Evolutionary conservation across 2,797 vertebrate species (phyloP), one percentile per base, ranked within the genome.

Genomic region (Cirrhinus molitorella): DNA sequence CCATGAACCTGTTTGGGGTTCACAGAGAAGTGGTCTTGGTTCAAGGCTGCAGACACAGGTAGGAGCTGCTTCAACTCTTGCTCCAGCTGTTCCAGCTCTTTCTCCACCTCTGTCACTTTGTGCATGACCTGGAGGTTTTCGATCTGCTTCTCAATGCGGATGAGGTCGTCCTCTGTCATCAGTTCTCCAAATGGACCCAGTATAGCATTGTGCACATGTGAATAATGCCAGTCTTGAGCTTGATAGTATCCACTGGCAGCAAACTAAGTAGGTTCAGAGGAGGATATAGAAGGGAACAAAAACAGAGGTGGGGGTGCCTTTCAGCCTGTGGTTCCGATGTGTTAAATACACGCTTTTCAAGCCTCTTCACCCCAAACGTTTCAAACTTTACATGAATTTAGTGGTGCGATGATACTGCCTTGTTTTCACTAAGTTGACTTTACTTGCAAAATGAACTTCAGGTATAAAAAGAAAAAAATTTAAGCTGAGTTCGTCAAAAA

Each of bases 91-190:
- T 95, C 94, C 81, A 96, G 90, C 87, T 95, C 96, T 37, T 93
- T 96, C 92, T 96, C 96, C 5, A 97, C 96, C 70, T 94, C 95
- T 66, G 96, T 96, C 4, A 94, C 96, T 88, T 97, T 96, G 90
- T 97, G 97, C 96, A 98, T 95, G 76, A 99, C 97, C 88, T 97
- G 97, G 77, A 99, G 95, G 91, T 98, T 98, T 90, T 98, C 97
- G 71, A 98, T 97, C 91, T 97, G 98, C 94, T 95, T 96, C 91
- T 99, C 98, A 87, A 99, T 96, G 83, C 93, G 95, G 85, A 95
- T 93, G 73, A 98, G 90, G 88, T 99, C 98, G 5, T 94, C 94
- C 90, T 99, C 98, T 1, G 96, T 96, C 97, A 98, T 96, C 85
- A 96, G 95, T 88, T 98, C 97, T 68, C 98, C 96, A 61, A 98